Base-by-base conservation (phyloP, 2,113 vertebrate species). In the Dasyornis broadbenti region DNA sequence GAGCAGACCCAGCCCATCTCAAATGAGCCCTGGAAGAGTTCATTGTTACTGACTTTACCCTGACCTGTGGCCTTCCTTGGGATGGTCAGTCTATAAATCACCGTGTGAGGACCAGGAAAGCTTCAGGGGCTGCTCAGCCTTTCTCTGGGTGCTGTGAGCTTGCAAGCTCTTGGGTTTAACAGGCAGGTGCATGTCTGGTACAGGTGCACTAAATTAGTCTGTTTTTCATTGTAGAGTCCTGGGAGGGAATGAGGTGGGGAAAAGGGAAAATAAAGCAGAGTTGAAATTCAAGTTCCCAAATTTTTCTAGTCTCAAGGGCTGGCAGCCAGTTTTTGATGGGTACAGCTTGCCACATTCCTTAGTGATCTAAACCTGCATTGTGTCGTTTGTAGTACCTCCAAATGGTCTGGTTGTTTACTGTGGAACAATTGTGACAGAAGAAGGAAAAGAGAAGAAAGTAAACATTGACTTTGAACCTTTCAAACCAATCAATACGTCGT, bases 391-490 rank as follows among this genome's bases (percentile, higher is more conserved):
- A 99, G 99, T 99, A 98, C 99, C 99, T 97, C 99, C 99, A 90
- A 99, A 99, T 97, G 99, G 99, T 95, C 98, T 99, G 97, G 99
- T 99, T 96, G 99, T 99, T 97, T 99, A 99, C 98, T 99, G 99
- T 98, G 99, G 99, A 97, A 99, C 99, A 98, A 99, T 99, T 97
- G 99, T 99, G 97, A 99, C 99, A 90, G 99, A 99, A 96, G 99
- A 99, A 98, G 99, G 99, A 97, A 99, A 99, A 97, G 99, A 99
- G 97, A 99, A 99, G 98, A 99, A 99, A 98, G 99, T 99, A 93
- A 99, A 99, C 98, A 99, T 99, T 84, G 99, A 99, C 98, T 99
- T 99, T 98, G 99, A 99, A 97, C 99, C 99, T 97, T 99, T 99
- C 98, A 99, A 99, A 98, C 99, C 99, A 98, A 99, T 99, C 98